Base-by-base conservation (phyloP, 1,140 invertebrate genomes). In the Metopolophium dirhodum region DNA sequence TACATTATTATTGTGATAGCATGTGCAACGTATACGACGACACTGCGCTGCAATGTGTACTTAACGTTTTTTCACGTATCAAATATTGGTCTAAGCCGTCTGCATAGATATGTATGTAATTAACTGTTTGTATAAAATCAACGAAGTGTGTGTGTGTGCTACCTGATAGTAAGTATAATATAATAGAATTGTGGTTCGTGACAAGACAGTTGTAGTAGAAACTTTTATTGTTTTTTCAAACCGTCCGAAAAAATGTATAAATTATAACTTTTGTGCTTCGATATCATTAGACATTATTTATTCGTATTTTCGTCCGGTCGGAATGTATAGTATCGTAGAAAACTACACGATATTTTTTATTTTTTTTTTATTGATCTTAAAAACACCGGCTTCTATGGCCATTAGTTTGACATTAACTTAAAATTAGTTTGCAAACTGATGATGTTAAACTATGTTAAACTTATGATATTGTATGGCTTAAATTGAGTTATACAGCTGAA, bases 81-180 rank as follows among this genome's bases (percentile, higher is more conserved):
- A 49, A 88, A 51, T 87, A 88, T 88, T 88, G 47, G 86, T 47
- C n/a, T n/a, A 18, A 49, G 86, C 47, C 22, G 86, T 88, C 47
- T 47, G 47, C n/a, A 30, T 35, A n/a, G 14, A 77, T 77, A 6
- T 8, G 4, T 41, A 47, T 77, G n/a, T 87, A 88, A 47, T 49
- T 47, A 47, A 47, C 22, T n/a, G 47, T 51, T 49, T 49, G 20
- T 47, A 49, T 88, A 88, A 23, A 85, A 85, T 85, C 83, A 45
- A 45, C 83, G 14, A 45, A 26, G 86, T 37, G 23, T 4, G 2
- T 85, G 45, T 30, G 37, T 9, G 22, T 26, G 41, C 37, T 83
- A 11, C 35, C 7, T 83, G 41, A 41, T 20, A 9, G 35, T 41
- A 41, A 22, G 82, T 83, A 23, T 41, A 41, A 3, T 83, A 41